These are phyloP conservation scores for Xylota segnis DNA, from an alignment of 2,888 invertebrate genomes.

Conservation along the genomic window DNA sequence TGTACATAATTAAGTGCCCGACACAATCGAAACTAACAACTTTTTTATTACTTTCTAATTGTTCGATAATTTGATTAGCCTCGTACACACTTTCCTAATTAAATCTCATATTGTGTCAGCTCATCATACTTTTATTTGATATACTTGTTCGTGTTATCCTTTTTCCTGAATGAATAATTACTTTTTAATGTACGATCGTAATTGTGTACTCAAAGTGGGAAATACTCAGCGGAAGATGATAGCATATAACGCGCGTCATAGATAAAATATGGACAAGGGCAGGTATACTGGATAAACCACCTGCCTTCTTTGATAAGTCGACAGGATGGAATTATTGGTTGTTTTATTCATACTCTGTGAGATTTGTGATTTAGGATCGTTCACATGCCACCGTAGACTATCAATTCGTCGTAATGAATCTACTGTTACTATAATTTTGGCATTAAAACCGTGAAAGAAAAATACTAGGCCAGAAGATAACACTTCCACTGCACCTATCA, in stretches of 20 bases:
- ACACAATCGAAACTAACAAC: constrained; percentile 55
- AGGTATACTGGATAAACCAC: constrained; percentile 32
- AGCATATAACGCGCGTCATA: constrained; percentile 29
- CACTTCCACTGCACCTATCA: background rate
- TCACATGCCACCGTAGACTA: background rate
- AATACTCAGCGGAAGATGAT: constrained; percentile 34
- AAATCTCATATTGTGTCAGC: constrained; percentile 62
- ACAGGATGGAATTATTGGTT: background rate
- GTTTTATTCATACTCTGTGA: background rate
- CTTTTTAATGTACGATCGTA: constrained; percentile 65
- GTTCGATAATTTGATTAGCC: constrained; percentile 76
- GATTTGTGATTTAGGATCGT: background rate
- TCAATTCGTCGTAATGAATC: background rate
- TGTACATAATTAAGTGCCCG: constrained; percentile 37
- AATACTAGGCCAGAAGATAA: constrained; percentile 14
- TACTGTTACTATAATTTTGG: background rate
- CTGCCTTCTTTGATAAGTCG: background rate
- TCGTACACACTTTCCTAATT: constrained; percentile 67
- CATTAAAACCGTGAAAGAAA: background rate
- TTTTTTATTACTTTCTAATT: constrained; percentile 77
- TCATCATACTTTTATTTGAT: constrained; percentile 50
- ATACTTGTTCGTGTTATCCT: constrained; percentile 39
- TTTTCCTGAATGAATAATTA: constrained; percentile 55
- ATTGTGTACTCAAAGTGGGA: constrained; percentile 42
- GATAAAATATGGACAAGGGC: constrained; percentile 39